Evolutionary conservation across 2,113 vertebrate genomes (phyloP).

Genomic region (Urocitellus parryii): DNA sequence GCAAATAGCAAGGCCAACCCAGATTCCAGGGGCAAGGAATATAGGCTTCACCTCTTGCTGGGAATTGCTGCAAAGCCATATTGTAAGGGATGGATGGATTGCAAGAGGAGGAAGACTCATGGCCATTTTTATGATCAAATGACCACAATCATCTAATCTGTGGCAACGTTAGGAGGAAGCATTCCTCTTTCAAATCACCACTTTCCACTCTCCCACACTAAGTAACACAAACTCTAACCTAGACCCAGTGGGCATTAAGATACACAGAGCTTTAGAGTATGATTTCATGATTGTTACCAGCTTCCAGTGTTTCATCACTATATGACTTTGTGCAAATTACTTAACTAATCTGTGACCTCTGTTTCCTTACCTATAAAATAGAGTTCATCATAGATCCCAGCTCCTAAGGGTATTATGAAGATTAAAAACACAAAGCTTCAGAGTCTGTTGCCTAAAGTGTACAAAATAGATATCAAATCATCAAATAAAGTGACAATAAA

Average conservation of each 20-base stretch:
- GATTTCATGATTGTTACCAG: not conserved
- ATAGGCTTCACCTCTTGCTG: not conserved
- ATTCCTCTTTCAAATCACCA: constrained; percentile 19
- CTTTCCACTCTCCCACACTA: not conserved
- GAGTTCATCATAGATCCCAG: not conserved
- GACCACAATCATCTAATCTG: not conserved
- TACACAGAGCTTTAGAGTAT: not conserved
- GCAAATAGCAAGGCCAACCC: not conserved
- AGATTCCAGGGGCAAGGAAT: not conserved
- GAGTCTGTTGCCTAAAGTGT: not conserved
- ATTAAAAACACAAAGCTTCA: not conserved
- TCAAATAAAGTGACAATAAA: not conserved
- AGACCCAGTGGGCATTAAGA: not conserved
- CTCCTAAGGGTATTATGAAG: not conserved
- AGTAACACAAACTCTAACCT: not conserved
- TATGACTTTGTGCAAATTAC: not conserved
- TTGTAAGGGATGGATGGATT: not conserved
- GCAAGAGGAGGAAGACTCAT: not conserved
- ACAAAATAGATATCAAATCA: not conserved
- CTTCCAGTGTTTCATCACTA: not conserved
- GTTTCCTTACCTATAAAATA: constrained; percentile 13
- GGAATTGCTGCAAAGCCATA: not conserved
- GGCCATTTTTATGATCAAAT: not conserved
- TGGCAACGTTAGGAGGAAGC: not conserved
- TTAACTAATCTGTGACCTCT: not conserved